Conservation (phyloP, 2,888 invertebrate genomes). For the Syrista parreyssii region DNA sequence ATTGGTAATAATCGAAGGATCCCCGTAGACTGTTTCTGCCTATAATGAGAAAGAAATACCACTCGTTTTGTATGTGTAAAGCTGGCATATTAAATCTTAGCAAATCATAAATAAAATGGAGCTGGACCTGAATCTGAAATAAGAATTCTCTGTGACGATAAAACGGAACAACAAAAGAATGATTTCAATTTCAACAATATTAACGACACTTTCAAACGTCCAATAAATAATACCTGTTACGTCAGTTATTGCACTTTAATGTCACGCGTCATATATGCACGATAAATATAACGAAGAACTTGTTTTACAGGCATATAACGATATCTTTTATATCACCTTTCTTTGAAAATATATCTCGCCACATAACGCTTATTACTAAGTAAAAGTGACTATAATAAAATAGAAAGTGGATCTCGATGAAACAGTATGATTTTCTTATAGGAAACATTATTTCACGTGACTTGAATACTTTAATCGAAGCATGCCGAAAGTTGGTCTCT, state of each 20-base stretch:
- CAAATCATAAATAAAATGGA: no score
- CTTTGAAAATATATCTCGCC: neutral
- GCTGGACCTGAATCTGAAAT: neutral
- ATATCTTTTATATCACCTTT: neutral
- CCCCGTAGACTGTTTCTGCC: slow-evolving; percentile 33
- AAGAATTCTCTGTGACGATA: neutral
- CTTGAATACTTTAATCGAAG: neutral
- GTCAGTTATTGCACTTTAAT: neutral
- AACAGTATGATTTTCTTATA: neutral
- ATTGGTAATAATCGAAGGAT: slow-evolving; percentile 28
- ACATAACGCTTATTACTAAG: neutral
- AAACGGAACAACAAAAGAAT: neutral
- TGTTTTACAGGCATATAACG: neutral
- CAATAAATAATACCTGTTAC: neutral
- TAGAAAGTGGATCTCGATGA: neutral
- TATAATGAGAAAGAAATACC: slow-evolving; percentile 20
- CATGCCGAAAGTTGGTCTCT: slow-evolving; percentile 2
- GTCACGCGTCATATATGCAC: neutral
- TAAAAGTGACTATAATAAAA: neutral
- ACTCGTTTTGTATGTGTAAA: no score
- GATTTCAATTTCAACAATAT: neutral
- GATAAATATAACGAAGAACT: neutral
- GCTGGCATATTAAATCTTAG: no score
- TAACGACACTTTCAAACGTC: neutral
- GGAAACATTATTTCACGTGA: neutral